Evolutionary conservation across 1,140 invertebrate genomes (phyloP), one percentile per base, ranked within the genome.

Genomic region (Zeugodacus cucurbitae): DNA sequence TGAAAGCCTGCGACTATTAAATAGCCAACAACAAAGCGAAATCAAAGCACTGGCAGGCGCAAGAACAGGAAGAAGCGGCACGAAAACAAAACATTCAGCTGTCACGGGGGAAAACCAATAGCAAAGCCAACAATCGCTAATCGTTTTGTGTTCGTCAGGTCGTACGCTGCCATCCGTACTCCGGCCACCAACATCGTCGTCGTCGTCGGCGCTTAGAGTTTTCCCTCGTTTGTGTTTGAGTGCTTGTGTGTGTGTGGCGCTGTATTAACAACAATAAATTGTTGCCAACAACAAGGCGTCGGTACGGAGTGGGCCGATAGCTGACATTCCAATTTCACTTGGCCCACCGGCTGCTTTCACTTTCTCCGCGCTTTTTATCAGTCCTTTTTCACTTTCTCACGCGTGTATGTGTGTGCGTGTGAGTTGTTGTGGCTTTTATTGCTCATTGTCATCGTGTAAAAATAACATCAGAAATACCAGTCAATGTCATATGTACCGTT

Each of bases 391-490:
- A 14, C 20, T 88, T 57, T 88, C 17, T 41, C 37, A 22, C 37
- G 32, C 29, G 37, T 67, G 62, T 32, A 70, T 37, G 14, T 78
- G 29, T 78, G 2, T 34, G 14, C 48, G n/a, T 82, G 37, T 29
- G 34, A n/a, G 8, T 82, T 22, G 78, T 32, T 82, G 41, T 58
- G 14, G 32, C 10, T 37, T 88, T 88, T 88, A 48, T 62, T 58
- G 17, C 26, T 82, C 74, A 82, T 48, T 82, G 74, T 82, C 74
- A 82, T 82, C n/a, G 74, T 82, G 48, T 82, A 82, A 82, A 82
- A 82, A 82, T 82, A 82, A 82, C 74, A 48, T 82, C 74, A 82
- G 41, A 48, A 82, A 48, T 82, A 48, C 41, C 74, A 82, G 22
- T 48, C 74, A 82, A 48, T 82, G 74, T n/a, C 74, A 82, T 3